Evolutionary conservation across 2,113 vertebrate genomes (phyloP).

Genomic region (Calyptommatus sinebrachiatus): DNA sequence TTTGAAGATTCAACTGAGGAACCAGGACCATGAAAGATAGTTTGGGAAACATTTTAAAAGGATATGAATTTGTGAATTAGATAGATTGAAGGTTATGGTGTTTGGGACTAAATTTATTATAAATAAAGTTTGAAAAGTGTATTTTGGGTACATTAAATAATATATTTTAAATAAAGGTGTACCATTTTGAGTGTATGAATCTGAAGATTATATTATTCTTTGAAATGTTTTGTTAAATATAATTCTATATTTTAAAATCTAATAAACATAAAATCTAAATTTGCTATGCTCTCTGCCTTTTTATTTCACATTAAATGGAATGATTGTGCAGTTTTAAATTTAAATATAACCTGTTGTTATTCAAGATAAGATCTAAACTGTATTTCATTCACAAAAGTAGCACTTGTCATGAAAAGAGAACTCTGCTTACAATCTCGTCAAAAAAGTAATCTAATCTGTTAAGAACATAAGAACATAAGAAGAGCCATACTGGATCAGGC

Average conservation of each 20-base stretch:
- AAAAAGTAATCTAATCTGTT: no score
- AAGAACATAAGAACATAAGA: no score
- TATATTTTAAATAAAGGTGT: constrained; percentile 77
- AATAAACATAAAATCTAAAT: constrained; percentile 72
- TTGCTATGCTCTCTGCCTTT: constrained; percentile 52
- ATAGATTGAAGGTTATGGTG: constrained; percentile 42
- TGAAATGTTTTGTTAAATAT: constrained; percentile 73
- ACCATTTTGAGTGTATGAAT: constrained; percentile 72
- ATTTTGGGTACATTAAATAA: constrained; percentile 75
- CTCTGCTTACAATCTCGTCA: no score
- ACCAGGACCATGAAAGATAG: constrained; percentile 22
- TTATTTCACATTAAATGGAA: constrained; percentile 44
- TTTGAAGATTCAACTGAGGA: constrained; percentile 28
- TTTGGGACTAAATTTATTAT: constrained; percentile 65
- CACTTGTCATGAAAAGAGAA: no score
- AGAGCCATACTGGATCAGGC: no score
- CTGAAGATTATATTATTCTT: constrained; percentile 81
- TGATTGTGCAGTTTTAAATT: neutral
- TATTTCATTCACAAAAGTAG: neutral
- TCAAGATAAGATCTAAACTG: neutral
- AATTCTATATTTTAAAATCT: constrained; percentile 76
- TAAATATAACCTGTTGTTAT: neutral
- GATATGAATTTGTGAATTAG: constrained; percentile 49
- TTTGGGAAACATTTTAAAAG: constrained; percentile 39
- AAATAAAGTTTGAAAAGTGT: constrained; percentile 66